Conservation (phyloP, 37 sponge, comb jelly and placozoan species). For the Bolinopsis microptera region DNA sequence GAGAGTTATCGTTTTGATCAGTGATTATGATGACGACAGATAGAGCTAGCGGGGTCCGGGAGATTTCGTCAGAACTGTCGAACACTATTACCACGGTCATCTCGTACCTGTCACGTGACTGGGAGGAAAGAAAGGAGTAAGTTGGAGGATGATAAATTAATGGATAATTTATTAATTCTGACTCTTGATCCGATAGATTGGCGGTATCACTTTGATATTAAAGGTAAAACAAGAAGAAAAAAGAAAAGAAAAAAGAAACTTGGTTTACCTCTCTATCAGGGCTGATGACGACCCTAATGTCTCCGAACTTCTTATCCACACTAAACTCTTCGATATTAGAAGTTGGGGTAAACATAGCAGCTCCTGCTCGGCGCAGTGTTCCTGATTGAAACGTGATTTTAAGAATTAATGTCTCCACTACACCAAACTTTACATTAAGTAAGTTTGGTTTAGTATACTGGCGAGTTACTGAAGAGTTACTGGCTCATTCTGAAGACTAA, state of each 20-base stretch:
- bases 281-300: background rate
- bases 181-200: too few relatives aligned
- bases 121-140: background rate
- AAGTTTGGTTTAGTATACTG: too few relatives aligned
- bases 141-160: background rate
- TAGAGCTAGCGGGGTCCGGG: background rate
- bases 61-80: background rate
- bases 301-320: background rate
- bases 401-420: background rate
- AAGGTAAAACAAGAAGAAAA: too few relatives aligned
- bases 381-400: background rate
- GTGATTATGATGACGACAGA: background rate
- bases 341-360: background rate
- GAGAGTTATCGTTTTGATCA: slow-evolving; percentile 38
- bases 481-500: too few relatives aligned
- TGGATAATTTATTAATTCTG: background rate
- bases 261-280: slow-evolving; percentile 45
- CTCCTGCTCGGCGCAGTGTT: background rate
- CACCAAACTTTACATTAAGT: too few relatives aligned
- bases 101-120: background rate
- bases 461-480: too few relatives aligned
- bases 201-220: too few relatives aligned
- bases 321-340: background rate
- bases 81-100: background rate
- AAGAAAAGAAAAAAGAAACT: background rate